A percentile compares a stretch with the other conserved stretches of the same genome.
phyloP scores from a whole-genome alignment of 2,797 vertebrate species.

The Sebastolobus alascanus region DNA sequence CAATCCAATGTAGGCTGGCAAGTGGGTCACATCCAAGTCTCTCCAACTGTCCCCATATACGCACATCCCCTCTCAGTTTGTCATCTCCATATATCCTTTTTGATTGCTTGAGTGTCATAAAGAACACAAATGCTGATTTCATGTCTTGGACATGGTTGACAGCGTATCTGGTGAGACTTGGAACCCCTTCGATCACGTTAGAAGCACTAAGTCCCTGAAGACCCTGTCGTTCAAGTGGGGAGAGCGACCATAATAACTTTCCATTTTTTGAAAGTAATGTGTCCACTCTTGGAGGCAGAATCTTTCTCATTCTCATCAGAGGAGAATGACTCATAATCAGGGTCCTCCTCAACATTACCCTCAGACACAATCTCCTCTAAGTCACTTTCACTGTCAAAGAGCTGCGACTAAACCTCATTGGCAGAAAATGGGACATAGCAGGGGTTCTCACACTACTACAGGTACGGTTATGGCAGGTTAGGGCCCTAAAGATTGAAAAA shows the following conservation, averaged over 20 bases:
- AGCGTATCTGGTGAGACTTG: too few relatives aligned
- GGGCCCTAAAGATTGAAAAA: neutral
- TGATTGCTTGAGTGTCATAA: neutral
- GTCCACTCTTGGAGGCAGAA: neutral
- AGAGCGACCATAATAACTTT: neutral
- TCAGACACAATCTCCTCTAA: neutral
- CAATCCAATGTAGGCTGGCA: neutral
- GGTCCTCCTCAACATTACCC: neutral
- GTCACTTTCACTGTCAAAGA: neutral
- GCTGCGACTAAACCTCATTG: neutral
- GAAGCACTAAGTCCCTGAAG: too few relatives aligned
- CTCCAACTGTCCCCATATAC: neutral
- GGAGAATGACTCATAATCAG: neutral
- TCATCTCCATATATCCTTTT: neutral
- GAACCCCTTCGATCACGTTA: too few relatives aligned
- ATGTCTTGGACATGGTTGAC: too few relatives aligned
- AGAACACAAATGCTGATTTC: neutral
- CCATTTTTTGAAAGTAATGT: neutral
- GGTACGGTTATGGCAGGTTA: neutral
- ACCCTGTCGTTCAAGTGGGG: neutral
- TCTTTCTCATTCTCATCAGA: neutral
- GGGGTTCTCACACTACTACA: neutral
- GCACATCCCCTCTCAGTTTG: neutral
- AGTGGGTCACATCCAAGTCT: neutral
- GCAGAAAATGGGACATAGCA: neutral